phyloP scores from a whole-genome alignment of 2,797 vertebrate genomes.

The Limosa lapponica region DNA sequence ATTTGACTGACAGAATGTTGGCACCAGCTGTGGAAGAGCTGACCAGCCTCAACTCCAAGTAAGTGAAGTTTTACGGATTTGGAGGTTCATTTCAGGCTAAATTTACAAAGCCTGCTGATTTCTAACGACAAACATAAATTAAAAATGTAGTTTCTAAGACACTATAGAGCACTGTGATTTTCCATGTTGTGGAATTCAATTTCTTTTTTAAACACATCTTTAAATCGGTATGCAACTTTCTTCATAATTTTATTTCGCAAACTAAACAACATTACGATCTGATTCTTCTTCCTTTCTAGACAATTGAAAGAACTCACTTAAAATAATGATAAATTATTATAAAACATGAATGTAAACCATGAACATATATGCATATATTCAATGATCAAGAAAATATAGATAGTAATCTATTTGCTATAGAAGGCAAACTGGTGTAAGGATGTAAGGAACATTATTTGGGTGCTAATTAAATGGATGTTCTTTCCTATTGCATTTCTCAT shows the following conservation, averaged over 20 bases:
- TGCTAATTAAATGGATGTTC: background rate
- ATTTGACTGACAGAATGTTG: slow-evolving; percentile 82
- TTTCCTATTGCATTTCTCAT: background rate
- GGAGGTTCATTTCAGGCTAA: background rate
- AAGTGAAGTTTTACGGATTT: slow-evolving; percentile 58
- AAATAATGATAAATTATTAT: background rate
- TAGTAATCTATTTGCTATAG: background rate
- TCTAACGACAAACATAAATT: background rate
- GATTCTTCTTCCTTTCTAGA: background rate
- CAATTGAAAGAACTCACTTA: background rate
- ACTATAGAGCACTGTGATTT: background rate
- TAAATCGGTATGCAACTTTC: background rate
- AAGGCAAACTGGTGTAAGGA: background rate
- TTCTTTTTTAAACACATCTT: background rate
- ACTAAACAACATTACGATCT: background rate
- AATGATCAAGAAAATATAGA: background rate
- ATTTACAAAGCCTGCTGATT: background rate
- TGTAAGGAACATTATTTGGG: background rate
- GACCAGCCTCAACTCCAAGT: slow-evolving; percentile 85
- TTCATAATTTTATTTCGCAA: background rate
- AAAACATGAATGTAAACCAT: background rate
- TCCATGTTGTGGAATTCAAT: background rate
- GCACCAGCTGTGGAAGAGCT: slow-evolving; percentile 80
- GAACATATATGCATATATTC: background rate
- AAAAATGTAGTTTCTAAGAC: background rate